Conservation (phyloP, 1,140 invertebrate genomes). For the Gonatopus flavifemur region DNA sequence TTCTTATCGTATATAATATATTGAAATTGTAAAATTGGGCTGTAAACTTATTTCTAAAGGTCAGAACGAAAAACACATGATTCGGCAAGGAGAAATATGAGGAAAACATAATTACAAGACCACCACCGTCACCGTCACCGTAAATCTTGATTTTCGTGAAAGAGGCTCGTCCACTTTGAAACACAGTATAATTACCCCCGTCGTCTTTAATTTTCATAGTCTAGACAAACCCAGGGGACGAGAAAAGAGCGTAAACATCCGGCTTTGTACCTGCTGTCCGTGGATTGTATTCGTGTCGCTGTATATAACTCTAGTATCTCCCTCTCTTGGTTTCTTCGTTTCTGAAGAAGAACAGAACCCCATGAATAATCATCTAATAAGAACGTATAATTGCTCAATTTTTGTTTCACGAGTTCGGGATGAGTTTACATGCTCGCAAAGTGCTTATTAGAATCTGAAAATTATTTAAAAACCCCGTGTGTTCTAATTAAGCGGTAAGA, state of each 20-base stretch:
- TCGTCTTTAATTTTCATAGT: constrained; percentile 15
- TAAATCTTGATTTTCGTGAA: no score
- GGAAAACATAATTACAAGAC: no score
- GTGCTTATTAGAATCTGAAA: constrained; percentile 35
- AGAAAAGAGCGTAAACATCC: constrained; percentile 19
- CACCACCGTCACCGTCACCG: no score
- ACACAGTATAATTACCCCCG: constrained; percentile 28
- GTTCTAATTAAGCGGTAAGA: constrained; percentile 21
- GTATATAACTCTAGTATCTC: not conserved
- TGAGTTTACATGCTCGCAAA: constrained; percentile 3
- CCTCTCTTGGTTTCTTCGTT: no score
- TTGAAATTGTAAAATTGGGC: no score
- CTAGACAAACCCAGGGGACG: constrained; percentile 17
- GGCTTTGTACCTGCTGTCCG: constrained; percentile 2
- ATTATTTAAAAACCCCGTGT: constrained; percentile 1
- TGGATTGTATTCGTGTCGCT: not conserved
- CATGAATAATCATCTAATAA: constrained; percentile 41
- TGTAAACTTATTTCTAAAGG: no score
- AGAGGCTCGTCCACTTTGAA: no score
- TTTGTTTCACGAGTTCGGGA: constrained; percentile 35
- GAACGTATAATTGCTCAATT: constrained; percentile 50
- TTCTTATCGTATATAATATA: no score
- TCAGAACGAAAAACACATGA: no score
- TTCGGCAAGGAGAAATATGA: no score
- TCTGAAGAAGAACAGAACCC: no score